These are phyloP conservation scores for Incurvaria masculella DNA, from an alignment of 2,888 invertebrate genomes.

Conservation along the genomic window DNA sequence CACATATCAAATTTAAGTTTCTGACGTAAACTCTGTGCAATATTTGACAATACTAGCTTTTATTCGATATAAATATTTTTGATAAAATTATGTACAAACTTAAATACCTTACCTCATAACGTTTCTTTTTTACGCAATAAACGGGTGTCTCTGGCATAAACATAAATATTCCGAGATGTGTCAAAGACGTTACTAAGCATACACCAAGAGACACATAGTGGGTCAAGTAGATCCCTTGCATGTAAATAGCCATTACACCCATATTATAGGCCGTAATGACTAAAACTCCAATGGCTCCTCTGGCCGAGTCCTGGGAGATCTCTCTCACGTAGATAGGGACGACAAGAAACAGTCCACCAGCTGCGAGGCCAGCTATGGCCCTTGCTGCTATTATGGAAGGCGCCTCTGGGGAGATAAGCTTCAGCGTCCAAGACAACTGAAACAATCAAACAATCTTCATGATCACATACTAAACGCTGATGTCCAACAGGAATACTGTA, in stretches of 20 bases:
- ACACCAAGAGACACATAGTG: conserved; percentile 29
- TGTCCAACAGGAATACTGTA: neutral
- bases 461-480: neutral
- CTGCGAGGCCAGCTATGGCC: conserved; percentile 29
- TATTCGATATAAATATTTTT: no score
- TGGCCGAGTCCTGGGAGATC: conserved; percentile 30
- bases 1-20: neutral
- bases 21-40: no score
- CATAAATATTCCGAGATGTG: conserved; percentile 27
- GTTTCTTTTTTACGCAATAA: conserved; percentile 9
- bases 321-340: conserved; percentile 36
- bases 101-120: conserved; percentile 8
- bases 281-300: conserved; percentile 32
- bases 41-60: no score
- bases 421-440: conserved; percentile 38
- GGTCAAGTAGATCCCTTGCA: conserved; percentile 27
- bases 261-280: conserved; percentile 38
- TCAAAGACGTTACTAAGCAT: conserved; percentile 24
- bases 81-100: no score
- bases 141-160: conserved; percentile 43
- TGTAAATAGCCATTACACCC: conserved; percentile 37
- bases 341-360: conserved; percentile 35
- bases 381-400: conserved; percentile 26
- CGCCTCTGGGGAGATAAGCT: conserved; percentile 24
- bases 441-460: conserved; percentile 1